A percentile compares a stretch with the other conserved stretches of the same genome.
These are phyloP conservation scores for Hybos culiciformis DNA, from an alignment of 2,888 invertebrate genomes.

Conservation along the genomic window DNA sequence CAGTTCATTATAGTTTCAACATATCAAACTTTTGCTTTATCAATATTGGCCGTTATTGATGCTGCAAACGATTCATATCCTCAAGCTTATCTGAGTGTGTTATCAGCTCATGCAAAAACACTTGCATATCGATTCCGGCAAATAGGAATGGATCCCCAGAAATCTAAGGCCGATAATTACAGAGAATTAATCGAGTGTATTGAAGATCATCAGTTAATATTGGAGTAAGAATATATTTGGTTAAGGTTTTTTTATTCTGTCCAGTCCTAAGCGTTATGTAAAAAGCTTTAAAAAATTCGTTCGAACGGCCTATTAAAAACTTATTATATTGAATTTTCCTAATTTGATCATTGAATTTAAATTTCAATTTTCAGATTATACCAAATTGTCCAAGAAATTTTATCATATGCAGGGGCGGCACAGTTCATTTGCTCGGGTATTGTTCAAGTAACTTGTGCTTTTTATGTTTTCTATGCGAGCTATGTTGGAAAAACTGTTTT, in stretches of 20 bases:
- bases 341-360: no score
- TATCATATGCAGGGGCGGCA: constrained; percentile 40
- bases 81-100: constrained; percentile 24
- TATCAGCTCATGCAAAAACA: constrained; percentile 22
- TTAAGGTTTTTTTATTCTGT: no score
- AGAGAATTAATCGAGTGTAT: constrained; percentile 21
- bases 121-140: constrained; percentile 22
- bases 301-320: no score
- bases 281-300: no score
- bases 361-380: constrained; percentile 33
- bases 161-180: constrained; percentile 13
- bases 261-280: no score
- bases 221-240: constrained; percentile 17
- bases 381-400: constrained; percentile 36
- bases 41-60: constrained; percentile 26
- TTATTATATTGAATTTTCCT: no score
- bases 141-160: constrained; percentile 15
- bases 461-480: constrained; percentile 36
- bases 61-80: constrained; percentile 31
- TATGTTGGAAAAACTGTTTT: constrained; percentile 20
- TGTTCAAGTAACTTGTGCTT: constrained; percentile 31
- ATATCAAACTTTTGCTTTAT: constrained; percentile 24
- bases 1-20: constrained; percentile 17
- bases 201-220: constrained; percentile 22
- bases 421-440: constrained; percentile 39